phyloP scores from a whole-genome alignment of 2,113 vertebrate genomes.

The Colossoma macropomum region DNA sequence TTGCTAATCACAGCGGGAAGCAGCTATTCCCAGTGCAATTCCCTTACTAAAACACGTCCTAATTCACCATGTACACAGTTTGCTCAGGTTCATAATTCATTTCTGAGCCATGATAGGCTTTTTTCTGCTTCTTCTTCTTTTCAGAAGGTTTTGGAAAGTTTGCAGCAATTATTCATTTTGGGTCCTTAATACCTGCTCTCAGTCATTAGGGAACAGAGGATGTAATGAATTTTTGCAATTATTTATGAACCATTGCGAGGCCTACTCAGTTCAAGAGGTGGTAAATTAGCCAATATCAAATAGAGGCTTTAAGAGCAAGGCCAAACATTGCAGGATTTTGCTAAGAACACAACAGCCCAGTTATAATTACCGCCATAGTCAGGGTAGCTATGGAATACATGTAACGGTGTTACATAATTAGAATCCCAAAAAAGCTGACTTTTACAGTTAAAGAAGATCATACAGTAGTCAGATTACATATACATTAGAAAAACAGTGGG shows the following conservation, averaged over 20 bases:
- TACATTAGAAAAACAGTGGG: too few relatives aligned
- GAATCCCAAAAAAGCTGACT: too few relatives aligned
- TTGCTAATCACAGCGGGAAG: slow-evolving; percentile 48
- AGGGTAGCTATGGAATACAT: too few relatives aligned
- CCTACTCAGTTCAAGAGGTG: not conserved
- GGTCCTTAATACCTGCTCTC: slow-evolving; percentile 29
- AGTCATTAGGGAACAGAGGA: slow-evolving; percentile 26
- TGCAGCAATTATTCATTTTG: slow-evolving; percentile 36
- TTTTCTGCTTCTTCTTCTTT: slow-evolving; percentile 14
- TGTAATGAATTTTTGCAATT: slow-evolving; percentile 37
- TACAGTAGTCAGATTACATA: too few relatives aligned
- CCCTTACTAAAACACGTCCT: slow-evolving; percentile 38
- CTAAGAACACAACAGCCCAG: not conserved
- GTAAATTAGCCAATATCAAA: slow-evolving; percentile 30
- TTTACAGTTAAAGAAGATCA: too few relatives aligned
- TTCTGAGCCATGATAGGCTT: slow-evolving; percentile 8
- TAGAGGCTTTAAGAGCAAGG: not conserved
- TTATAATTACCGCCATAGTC: too few relatives aligned
- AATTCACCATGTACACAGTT: slow-evolving; percentile 35
- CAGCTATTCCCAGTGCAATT: slow-evolving; percentile 45
- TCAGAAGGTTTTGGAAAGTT: slow-evolving; percentile 1
- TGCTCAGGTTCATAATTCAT: slow-evolving; percentile 47
- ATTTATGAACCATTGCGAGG: slow-evolving; percentile 32
- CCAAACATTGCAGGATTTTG: slow-evolving; percentile 17
- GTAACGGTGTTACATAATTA: too few relatives aligned